A percentile compares a stretch with the other conserved stretches of the same genome.
Conservation (phyloP, 2,797 vertebrate genomes). For the Cottoperca gobio region DNA sequence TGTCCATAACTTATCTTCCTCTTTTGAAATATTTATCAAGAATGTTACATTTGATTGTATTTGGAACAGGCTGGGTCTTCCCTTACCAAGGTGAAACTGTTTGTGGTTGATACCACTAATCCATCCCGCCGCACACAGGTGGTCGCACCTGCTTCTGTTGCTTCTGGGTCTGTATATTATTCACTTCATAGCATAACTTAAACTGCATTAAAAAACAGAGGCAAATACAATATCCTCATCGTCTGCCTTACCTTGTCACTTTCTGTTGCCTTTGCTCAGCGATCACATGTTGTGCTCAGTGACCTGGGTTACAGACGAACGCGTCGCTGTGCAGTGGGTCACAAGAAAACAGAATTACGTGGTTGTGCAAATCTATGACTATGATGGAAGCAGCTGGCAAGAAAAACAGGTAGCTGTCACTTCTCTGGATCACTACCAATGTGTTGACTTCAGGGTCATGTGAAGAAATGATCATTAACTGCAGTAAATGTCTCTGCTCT, state of each 20-base stretch:
- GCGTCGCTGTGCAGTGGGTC: constrained; percentile 94
- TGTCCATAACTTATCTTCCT: background rate
- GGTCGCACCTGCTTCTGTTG: constrained; percentile 84
- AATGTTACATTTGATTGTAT: constrained; percentile 46
- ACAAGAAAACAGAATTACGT: constrained; percentile 93
- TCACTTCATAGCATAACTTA: background rate
- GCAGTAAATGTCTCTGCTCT: constrained; percentile 44
- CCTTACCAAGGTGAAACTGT: constrained; percentile 91
- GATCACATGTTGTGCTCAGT: constrained; percentile 95
- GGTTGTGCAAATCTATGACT: constrained; percentile 92
- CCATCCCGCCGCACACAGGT: constrained; percentile 81
- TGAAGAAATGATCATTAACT: constrained; percentile 12
- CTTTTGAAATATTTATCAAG: background rate
- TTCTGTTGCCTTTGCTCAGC: constrained; percentile 81
- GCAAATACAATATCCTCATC: constrained; percentile 18
- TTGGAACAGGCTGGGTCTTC: constrained; percentile 89
- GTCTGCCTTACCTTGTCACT: constrained; percentile 59
- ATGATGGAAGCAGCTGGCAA: constrained; percentile 79
- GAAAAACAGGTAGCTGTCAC: constrained; percentile 74
- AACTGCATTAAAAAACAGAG: constrained; percentile 3
- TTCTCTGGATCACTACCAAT: background rate
- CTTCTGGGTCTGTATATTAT: constrained; percentile 84
- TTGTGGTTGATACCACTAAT: constrained; percentile 85
- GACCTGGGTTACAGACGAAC: constrained; percentile 92
- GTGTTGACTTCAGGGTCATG: background rate